A percentile compares a stretch with the other conserved stretches of the same genome.
Evolutionary conservation across 2,113 vertebrate species (phyloP).

Genomic region (Apteryx mantelli): DNA sequence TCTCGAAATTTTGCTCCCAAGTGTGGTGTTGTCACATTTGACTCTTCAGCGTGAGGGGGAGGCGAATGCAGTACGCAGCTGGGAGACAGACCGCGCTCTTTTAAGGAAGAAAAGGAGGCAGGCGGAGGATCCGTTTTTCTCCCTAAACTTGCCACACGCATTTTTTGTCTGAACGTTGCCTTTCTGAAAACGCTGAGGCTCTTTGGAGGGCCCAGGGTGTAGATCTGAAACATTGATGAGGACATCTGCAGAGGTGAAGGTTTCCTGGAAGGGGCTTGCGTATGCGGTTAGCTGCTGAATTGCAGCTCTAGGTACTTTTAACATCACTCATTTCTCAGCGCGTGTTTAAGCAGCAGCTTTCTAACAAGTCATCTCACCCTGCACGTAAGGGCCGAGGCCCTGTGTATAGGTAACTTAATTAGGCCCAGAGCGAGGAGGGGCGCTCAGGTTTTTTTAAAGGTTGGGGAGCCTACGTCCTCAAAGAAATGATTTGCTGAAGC

Average conservation of each 20-base stretch:
- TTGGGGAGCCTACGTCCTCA: background rate
- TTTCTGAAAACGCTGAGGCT: background rate
- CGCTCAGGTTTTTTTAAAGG: background rate
- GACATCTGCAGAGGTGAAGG: background rate
- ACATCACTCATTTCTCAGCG: background rate
- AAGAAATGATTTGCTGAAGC: background rate
- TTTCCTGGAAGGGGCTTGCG: background rate
- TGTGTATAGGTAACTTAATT: accelerated
- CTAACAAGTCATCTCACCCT: background rate
- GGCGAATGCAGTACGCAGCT: background rate
- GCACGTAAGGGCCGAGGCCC: background rate
- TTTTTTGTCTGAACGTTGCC: background rate
- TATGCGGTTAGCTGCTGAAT: background rate
- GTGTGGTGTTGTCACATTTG: background rate
- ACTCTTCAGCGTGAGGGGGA: background rate
- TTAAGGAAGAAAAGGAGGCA: conserved; percentile 4
- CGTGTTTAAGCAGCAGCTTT: background rate
- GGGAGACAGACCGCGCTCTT: conserved; percentile 37
- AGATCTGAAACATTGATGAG: background rate
- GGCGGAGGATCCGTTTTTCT: background rate
- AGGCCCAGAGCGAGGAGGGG: background rate
- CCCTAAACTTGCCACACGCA: background rate
- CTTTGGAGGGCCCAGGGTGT: too few species aligned
- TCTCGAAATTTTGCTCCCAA: accelerated
- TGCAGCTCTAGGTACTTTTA: background rate